Conservation (phyloP, 2,888 invertebrate genomes). For the Caenorhabditis wallacei region DNA sequence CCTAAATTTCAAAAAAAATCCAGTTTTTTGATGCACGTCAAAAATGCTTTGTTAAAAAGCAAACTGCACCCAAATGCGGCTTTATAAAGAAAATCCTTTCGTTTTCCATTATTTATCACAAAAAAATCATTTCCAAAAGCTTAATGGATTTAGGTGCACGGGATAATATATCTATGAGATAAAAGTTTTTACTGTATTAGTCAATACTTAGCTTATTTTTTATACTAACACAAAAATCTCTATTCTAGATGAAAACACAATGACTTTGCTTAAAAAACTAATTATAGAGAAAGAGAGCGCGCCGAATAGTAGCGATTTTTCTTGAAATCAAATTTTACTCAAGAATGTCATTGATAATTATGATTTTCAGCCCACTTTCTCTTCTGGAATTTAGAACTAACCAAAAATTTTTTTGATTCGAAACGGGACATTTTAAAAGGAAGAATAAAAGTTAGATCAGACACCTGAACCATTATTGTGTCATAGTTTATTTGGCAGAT, state of each 20-base stretch:
- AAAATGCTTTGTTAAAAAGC: not conserved
- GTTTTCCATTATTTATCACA: not conserved
- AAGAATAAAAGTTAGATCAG: slow-evolving; percentile 3
- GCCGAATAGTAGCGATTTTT: slow-evolving; percentile 1
- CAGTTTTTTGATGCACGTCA: no score
- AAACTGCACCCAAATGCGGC: not conserved
- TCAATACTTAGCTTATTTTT: no score
- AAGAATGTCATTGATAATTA: slow-evolving; percentile 15
- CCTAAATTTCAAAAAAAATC: no score
- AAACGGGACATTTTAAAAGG: not conserved
- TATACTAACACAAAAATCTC: no score
- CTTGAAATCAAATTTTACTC: not conserved
- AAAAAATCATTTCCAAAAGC: slow-evolving; percentile 8
- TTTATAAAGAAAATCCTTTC: not conserved
- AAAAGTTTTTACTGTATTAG: not conserved
- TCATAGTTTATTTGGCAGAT: slow-evolving; percentile 20
- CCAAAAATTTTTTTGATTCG: not conserved
- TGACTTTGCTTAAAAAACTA: not conserved
- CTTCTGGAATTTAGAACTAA: slow-evolving; percentile 1
- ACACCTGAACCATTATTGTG: slow-evolving; percentile 18
- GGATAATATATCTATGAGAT: not conserved
- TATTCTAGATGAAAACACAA: no score
- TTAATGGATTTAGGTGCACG: slow-evolving; percentile 10
- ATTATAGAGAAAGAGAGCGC: not conserved
- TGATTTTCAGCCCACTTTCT: not conserved